Evolutionary conservation across 2,888 invertebrate species (phyloP).

Genomic region (Horisme vitalbata): DNA sequence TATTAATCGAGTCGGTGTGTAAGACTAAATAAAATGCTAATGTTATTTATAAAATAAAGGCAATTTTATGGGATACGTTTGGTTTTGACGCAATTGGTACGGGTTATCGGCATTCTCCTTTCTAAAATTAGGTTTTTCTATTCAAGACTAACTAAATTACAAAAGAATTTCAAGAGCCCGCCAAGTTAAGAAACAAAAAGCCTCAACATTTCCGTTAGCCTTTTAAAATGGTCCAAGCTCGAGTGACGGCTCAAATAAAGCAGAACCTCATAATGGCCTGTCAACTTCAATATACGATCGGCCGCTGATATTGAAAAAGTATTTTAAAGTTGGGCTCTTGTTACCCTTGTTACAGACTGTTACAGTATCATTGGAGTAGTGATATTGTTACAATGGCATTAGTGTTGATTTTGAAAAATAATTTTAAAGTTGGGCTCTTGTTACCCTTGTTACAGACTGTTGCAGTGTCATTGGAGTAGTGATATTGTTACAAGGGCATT

Average conservation of each 20-base stretch:
- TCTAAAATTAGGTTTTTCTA: too few relatives aligned
- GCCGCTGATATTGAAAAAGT: slow-evolving; percentile 12
- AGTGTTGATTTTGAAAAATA: slow-evolving; percentile 13
- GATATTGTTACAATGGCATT: background rate
- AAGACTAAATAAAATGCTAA: too few relatives aligned
- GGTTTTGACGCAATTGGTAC: too few relatives aligned
- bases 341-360: background rate
- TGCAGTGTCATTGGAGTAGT: too few relatives aligned
- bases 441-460: background rate
- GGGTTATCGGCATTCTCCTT: too few relatives aligned
- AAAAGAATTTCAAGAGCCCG: background rate
- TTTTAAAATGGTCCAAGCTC: slow-evolving; percentile 8
- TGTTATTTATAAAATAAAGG: too few relatives aligned
- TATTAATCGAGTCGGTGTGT: too few relatives aligned
- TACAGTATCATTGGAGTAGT: too few relatives aligned
- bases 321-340: slow-evolving; percentile 5
- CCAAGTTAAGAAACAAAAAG: slow-evolving; percentile 4
- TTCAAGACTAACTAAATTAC: too few relatives aligned
- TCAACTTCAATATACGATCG: slow-evolving; percentile 35
- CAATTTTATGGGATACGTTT: too few relatives aligned
- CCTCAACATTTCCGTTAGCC: slow-evolving; percentile 2
- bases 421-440: slow-evolving; percentile 5
- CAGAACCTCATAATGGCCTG: slow-evolving; percentile 40
- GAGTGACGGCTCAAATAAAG: slow-evolving; percentile 29
- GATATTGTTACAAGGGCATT: background rate